These are phyloP conservation scores for Dasypus novemcinctus DNA, from an alignment of 2,113 vertebrate species.

Conservation along the genomic window DNA sequence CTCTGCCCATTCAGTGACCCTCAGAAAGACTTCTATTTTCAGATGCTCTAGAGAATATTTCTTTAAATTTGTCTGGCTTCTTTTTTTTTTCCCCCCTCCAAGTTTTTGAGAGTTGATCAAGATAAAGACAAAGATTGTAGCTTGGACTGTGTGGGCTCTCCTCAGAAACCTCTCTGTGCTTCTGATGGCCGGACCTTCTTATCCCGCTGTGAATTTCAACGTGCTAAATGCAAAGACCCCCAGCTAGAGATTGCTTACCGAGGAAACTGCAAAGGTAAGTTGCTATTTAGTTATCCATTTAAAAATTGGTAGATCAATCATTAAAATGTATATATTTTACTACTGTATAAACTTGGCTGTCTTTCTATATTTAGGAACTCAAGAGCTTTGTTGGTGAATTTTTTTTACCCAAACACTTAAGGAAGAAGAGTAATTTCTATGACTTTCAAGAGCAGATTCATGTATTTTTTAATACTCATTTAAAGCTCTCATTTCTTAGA, in stretches of 20 bases:
- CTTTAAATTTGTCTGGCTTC: background rate
- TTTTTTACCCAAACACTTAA: accelerated
- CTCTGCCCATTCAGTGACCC: accelerated
- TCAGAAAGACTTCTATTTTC: accelerated
- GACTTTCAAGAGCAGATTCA: background rate
- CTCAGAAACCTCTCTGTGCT: conserved; percentile 93
- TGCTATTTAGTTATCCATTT: accelerated
- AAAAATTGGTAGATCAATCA: accelerated
- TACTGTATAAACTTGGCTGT: background rate
- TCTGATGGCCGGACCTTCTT: conserved; percentile 96
- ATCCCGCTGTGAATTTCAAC: conserved; percentile 96
- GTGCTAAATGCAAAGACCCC: conserved; percentile 97
- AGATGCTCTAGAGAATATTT: accelerated
- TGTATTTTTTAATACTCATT: background rate
- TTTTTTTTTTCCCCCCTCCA: background rate
- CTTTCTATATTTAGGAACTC: accelerated
- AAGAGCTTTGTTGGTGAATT: accelerated
- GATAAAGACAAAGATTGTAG: conserved; percentile 94
- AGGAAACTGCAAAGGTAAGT: conserved; percentile 96
- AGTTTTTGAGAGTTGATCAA: conserved; percentile 97
- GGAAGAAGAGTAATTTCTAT: background rate
- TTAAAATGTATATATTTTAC: accelerated
- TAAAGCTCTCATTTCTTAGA: background rate
- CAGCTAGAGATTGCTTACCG: conserved; percentile 93
- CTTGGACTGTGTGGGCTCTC: conserved; percentile 89